phyloP scores from a whole-genome alignment of 1,140 invertebrate genomes.

The Polyergus mexicanus region DNA sequence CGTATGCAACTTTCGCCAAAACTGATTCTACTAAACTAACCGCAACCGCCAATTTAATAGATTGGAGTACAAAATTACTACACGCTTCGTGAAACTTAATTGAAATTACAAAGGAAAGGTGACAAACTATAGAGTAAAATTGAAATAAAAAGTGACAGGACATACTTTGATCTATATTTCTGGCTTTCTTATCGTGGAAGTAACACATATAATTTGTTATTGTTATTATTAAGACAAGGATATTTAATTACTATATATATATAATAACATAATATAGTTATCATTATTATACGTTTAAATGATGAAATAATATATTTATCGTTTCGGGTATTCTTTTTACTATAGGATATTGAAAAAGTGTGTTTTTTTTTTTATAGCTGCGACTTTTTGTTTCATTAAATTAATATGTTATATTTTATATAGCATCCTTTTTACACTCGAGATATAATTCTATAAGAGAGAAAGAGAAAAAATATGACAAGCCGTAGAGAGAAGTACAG shows the following conservation, averaged over 20 bases:
- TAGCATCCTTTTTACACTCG: background rate
- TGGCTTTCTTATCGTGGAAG: background rate
- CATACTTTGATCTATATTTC: slow-evolving; percentile 14
- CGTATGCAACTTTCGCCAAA: slow-evolving; percentile 69
- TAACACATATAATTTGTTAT: background rate
- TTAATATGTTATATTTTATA: background rate
- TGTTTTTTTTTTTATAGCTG: background rate
- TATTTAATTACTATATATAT: background rate
- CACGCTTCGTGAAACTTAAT: slow-evolving; percentile 22
- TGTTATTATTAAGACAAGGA: background rate
- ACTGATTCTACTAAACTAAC: slow-evolving; percentile 68
- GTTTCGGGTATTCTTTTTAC: background rate
- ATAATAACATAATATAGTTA: too few relatives aligned
- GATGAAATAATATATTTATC: background rate
- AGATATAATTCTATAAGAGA: background rate
- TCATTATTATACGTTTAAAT: background rate
- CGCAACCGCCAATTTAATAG: slow-evolving; percentile 17
- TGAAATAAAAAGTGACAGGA: background rate
- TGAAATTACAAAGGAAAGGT: background rate
- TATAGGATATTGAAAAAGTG: background rate
- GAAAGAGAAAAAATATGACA: background rate
- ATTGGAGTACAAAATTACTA: background rate
- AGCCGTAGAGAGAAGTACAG: background rate
- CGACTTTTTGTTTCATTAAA: background rate
- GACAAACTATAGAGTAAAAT: background rate